phyloP scores from a whole-genome alignment of 2,113 vertebrate species.

The Anser cygnoides region DNA sequence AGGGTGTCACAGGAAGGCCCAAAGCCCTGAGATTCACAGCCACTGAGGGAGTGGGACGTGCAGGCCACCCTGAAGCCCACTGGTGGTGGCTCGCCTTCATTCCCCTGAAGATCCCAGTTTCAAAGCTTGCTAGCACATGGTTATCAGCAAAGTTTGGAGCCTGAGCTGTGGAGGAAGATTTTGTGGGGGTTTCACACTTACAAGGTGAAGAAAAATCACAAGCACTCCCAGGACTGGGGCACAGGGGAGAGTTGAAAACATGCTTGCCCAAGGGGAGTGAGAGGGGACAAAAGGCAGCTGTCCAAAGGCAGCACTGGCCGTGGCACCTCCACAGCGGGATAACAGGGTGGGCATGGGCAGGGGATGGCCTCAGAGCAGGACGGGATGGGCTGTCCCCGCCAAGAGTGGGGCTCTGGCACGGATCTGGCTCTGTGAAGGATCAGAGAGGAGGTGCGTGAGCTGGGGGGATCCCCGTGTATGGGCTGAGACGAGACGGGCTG shows the following conservation, averaged over 20 bases:
- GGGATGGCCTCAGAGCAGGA: fast-evolving
- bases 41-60: not conserved
- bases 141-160: not conserved
- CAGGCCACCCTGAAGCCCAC: not conserved
- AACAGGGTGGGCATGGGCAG: fast-evolving
- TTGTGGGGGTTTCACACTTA: not conserved
- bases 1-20: not conserved
- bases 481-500: not conserved
- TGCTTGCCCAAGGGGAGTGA: not conserved
- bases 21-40: not conserved
- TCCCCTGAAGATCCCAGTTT: not conserved
- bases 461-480: not conserved
- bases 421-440: not conserved
- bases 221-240: fast-evolving
- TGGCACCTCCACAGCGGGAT: fast-evolving
- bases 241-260: not conserved
- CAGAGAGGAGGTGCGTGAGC: not conserved
- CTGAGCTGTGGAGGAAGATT: not conserved
- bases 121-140: not conserved
- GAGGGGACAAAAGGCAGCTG: not conserved
- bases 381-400: not conserved
- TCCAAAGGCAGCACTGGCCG: fast-evolving
- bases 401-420: not conserved
- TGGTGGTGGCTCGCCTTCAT: not conserved
- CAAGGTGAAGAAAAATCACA: not conserved